Base-by-base conservation (phyloP, 2,113 vertebrate species). In the Grallaria varia region DNA sequence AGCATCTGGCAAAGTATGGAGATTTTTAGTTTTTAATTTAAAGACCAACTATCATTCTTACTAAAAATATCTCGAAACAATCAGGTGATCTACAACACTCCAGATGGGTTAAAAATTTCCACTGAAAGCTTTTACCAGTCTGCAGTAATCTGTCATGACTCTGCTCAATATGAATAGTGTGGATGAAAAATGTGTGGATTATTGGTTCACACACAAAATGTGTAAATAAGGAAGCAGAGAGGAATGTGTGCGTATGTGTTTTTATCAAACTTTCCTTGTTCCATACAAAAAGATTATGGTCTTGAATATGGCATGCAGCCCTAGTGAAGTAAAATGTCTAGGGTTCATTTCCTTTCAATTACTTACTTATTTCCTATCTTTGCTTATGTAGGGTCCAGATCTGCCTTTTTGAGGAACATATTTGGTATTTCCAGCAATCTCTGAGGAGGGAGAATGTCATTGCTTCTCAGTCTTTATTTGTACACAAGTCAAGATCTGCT, bases 11-110 rank as follows among this genome's bases (percentile, higher is more conserved):
- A 44, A 35, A 24, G n/a, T 42, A 79, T 1, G 3, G 22, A 82
- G 80, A 71, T 69, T 87, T 83, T 91, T 80, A 64, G 80, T 94
- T 94, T 96, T 94, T 94, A 87, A 94, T 96, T 95, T 82, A 45
- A 93, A 93, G 72, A 84, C 30, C 50, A 96, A 84, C 64, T 90
- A 84, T 69, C 69, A 58, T 93, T 89, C 81, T 53, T 87, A 53
- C 86, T 93, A 96, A 96, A 97, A 87, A 91, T 76, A 90, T 47
- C 52, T 71, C 6, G 7, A 91, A 93, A 87, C 44, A 84, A 90
- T 90, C 78, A 93, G 73, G 92, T 90, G 77, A 91, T 95, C 82
- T 74, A 86, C 78, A 68, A 42, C 60, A 52, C 71, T 74, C 68
- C 76, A 74, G 69, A 84, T 87, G 71, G 69, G 24, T 74, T 84